Evolutionary conservation across 1,140 invertebrate genomes (phyloP), one percentile per base, ranked within the genome.

Genomic region (Papilio xuthus): DNA sequence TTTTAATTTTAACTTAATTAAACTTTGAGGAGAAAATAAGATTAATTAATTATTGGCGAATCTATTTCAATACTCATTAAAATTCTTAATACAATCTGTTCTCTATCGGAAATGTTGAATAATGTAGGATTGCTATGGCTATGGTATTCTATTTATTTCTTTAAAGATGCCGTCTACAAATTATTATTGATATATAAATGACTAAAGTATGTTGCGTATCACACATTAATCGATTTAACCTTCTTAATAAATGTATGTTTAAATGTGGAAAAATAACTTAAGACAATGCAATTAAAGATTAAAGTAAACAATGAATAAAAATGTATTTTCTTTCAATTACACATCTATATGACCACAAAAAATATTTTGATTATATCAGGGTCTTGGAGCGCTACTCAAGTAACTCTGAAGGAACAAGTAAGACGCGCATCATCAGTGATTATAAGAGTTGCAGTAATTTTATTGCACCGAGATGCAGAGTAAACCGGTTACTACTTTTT

Each of bases 401-500:
- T 73, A 73, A 50, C 42, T 41, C 71, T 28, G 10, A 28, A 50
- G 41, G 32, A 50, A 73, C 26, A 53, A 18, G 28, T 42, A 32
- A 53, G 53, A 18, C 73, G 73, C 47, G 70, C 15, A 42, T 56
- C 32, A 76, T 42, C 74, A 20, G 74, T 37, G 42, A 83, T 81
- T 70, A 73, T 72, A 75, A 79, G 50, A 80, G 44, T 50, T 73
- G 74, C 63, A 81, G 42, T 67, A 72, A 60, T 77, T 82, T 81
- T 80, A 82, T 82, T 71, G 70, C 69, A 81, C 72, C 79, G 79
- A 82, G 80, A 82, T 78, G 75, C 81, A 67, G 73, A 15, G 63
- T 82, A 77, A 82, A 86, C 83, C 79, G 80, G 84, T 84, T 75
- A 80, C 69, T 75, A 80, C 69, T 28, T 80, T 83, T 85, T 84